Conservation (phyloP, 1,140 invertebrate species). For the Euura lappo region DNA sequence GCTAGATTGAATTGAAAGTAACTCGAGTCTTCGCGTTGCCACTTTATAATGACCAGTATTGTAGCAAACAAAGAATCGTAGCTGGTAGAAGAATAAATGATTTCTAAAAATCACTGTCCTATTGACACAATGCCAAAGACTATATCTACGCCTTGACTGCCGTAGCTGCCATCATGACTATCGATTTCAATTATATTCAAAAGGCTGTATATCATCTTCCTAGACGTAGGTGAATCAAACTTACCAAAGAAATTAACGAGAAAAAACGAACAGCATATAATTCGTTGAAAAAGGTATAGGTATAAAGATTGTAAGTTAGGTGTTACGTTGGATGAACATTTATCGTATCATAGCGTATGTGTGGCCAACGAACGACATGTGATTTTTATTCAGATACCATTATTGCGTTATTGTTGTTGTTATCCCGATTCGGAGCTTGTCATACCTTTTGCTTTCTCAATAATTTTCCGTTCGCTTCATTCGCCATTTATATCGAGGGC, state of each 20-base stretch:
- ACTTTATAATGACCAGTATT: background rate
- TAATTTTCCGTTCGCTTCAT: background rate
- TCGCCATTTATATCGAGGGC: slow-evolving; percentile 3
- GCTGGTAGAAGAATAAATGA: background rate
- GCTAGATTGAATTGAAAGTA: too few species aligned
- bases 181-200: background rate
- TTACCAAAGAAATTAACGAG: background rate
- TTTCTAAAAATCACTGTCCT: background rate
- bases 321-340: background rate
- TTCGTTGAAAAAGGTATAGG: background rate
- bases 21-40: background rate
- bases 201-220: background rate
- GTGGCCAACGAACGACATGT: background rate
- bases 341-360: background rate
- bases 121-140: slow-evolving; percentile 4
- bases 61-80: background rate
- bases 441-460: too few species aligned
- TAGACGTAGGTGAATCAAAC: background rate
- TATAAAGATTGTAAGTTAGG: background rate
- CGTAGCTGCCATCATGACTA: background rate
- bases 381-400: background rate
- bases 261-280: background rate
- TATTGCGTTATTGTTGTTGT: background rate
- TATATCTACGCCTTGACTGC: background rate
- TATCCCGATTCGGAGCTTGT: too few species aligned